Conservation (phyloP, 2,113 vertebrate genomes). For the Sylvietta virens region DNA sequence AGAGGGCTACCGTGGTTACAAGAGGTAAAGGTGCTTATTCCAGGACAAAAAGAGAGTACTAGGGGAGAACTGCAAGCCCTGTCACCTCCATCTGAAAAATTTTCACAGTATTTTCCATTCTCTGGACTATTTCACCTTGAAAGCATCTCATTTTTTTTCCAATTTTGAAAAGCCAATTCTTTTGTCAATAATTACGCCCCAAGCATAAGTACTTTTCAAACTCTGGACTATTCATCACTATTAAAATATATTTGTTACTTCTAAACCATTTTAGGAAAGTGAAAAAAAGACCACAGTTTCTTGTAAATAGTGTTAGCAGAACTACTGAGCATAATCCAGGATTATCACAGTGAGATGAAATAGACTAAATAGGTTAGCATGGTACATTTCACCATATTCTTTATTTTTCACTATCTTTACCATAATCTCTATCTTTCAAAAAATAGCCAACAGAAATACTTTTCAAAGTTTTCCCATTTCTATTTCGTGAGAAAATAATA, state of each 20-base stretch:
- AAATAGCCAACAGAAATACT: not conserved
- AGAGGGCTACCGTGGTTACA: not conserved
- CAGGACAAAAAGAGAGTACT: not conserved
- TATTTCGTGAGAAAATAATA: not conserved
- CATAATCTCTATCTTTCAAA: not conserved
- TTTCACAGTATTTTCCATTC: not conserved
- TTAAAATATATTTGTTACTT: not conserved
- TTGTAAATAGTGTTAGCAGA: not conserved
- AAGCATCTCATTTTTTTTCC: not conserved
- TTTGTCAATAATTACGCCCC: not conserved
- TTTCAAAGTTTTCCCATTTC: not conserved
- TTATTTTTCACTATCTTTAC: not conserved
- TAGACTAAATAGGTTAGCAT: not conserved
- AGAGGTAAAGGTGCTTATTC: not conserved
- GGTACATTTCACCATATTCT: not conserved
- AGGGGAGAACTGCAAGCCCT: not conserved
- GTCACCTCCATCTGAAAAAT: not conserved
- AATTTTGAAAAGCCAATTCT: not conserved
- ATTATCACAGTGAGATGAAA: constrained; percentile 7
- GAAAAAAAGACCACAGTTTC: not conserved
- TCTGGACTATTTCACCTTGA: not conserved
- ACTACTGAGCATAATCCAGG: not conserved
- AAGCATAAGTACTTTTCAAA: not conserved
- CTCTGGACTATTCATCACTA: not conserved
- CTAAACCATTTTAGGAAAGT: not conserved